phyloP scores from a whole-genome alignment of 2,797 vertebrate species.

The Sparus aurata region DNA sequence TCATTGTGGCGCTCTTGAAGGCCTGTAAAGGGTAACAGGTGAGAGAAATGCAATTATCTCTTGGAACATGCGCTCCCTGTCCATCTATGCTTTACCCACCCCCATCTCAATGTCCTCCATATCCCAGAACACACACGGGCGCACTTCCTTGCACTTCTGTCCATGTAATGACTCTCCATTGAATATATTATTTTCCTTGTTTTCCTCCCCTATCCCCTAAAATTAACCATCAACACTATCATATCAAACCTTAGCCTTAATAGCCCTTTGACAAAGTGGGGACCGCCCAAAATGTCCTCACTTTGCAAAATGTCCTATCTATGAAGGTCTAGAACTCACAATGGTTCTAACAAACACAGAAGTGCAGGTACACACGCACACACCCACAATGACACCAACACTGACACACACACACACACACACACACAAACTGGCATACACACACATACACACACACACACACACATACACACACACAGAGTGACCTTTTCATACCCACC shows the following conservation, averaged over 20 bases:
- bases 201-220: not conserved
- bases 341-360: conserved; percentile 45
- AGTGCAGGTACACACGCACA: conserved; percentile 20
- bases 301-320: conserved; percentile 16
- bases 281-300: conserved; percentile 23
- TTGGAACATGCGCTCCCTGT: conserved; percentile 64
- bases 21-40: conserved; percentile 88
- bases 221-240: conserved; percentile 14
- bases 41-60: conserved; percentile 87
- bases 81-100: conserved; percentile 55
- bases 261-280: not conserved
- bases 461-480: conserved; percentile 15
- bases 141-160: conserved; percentile 21
- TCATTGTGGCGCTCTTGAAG: conserved; percentile 97
- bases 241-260: conserved; percentile 29
- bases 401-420: no score
- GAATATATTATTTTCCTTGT: conserved; percentile 8
- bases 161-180: conserved; percentile 24
- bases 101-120: conserved; percentile 40
- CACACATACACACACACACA: no score
- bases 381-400: no score
- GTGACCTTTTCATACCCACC: conserved; percentile 82
- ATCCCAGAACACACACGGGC: conserved; percentile 28
- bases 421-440: no score
- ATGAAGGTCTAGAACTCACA: conserved; percentile 28